phyloP scores from a whole-genome alignment of 2,113 vertebrate species.

The Semnopithecus entellus region DNA sequence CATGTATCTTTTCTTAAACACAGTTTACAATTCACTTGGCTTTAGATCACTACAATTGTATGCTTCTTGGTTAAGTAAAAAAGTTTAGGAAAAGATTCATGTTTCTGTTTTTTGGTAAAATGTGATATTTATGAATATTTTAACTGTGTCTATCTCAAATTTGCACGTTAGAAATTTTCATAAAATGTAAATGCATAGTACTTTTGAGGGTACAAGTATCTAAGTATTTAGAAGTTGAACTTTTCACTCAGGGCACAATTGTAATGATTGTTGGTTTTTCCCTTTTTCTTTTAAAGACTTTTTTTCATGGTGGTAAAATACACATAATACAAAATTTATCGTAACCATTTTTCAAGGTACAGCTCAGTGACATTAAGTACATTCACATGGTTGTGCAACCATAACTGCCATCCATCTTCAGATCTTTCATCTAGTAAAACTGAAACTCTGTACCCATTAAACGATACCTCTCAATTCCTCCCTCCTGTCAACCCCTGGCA shows the following conservation, averaged over 20 bases:
- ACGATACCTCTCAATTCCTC: not conserved
- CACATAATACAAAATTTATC: not conserved
- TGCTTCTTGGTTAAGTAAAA: not conserved
- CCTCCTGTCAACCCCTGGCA: accelerated
- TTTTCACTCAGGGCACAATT: not conserved
- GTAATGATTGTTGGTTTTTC: not conserved
- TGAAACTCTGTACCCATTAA: not conserved
- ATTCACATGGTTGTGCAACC: not conserved
- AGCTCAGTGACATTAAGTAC: not conserved
- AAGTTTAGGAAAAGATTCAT: not conserved
- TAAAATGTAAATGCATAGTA: not conserved
- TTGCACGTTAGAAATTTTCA: not conserved
- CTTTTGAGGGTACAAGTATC: not conserved
- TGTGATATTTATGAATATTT: not conserved
- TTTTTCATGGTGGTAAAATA: not conserved
- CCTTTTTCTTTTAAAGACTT: too few relatives aligned
- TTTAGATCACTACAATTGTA: not conserved
- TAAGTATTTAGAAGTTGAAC: not conserved
- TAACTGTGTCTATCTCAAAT: not conserved
- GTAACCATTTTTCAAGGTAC: not conserved
- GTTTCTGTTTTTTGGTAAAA: not conserved
- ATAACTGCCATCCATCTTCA: not conserved
- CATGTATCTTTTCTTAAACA: not conserved
- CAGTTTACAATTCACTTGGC: not conserved
- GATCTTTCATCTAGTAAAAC: not conserved